phyloP scores from a whole-genome alignment of 1,140 invertebrate genomes.

The Halictus rubicundus region DNA sequence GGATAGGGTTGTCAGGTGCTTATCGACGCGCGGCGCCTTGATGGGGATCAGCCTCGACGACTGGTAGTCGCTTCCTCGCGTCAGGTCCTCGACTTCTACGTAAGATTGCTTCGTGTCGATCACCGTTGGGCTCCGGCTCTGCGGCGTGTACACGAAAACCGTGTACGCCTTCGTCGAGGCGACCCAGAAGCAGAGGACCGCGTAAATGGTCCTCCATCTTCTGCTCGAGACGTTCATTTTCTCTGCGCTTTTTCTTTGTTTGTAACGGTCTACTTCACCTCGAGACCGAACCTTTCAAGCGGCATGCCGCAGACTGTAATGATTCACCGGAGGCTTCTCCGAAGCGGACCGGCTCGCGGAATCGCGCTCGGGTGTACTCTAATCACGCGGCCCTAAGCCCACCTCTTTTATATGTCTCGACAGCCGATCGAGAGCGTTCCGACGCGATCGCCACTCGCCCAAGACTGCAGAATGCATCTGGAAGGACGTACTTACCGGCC shows the following conservation, averaged over 20 bases:
- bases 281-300: neutral
- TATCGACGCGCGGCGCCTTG: slow-evolving; percentile 3
- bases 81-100: neutral
- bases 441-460: slow-evolving; percentile 54
- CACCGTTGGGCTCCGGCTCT: neutral
- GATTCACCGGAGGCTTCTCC: too few species aligned
- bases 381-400: slow-evolving; percentile 49
- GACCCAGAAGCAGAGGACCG: slow-evolving; percentile 19
- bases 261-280: neutral
- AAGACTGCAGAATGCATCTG: slow-evolving; percentile 49
- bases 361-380: slow-evolving; percentile 65
- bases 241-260: neutral
- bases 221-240: slow-evolving; percentile 25
- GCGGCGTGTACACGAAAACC: neutral
- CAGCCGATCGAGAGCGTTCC: slow-evolving; percentile 40
- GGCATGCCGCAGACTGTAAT: neutral
- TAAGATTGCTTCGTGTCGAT: neutral
- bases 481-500: slow-evolving; percentile 38
- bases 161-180: neutral
- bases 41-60: slow-evolving; percentile 29
- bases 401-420: slow-evolving; percentile 72
- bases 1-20: neutral
- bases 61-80: neutral
- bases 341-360: slow-evolving; percentile 2
- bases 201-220: neutral